Conservation (phyloP, 2,888 invertebrate genomes). For the Troides helena region DNA sequence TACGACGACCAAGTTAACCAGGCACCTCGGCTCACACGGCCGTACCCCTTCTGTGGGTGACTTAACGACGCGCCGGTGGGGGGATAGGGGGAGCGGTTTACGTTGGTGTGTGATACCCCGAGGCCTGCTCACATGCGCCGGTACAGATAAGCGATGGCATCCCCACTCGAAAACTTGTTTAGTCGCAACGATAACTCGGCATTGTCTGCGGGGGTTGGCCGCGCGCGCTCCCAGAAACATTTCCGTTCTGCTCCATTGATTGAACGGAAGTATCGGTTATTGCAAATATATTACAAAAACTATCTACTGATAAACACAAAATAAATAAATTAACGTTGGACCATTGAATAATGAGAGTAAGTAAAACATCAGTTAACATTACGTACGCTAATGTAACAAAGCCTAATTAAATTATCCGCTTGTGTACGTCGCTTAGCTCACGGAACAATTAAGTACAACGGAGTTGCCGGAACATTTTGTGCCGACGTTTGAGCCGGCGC, state of each 20-base stretch:
- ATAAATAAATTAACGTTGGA: background rate
- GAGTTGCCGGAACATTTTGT: conserved; percentile 17
- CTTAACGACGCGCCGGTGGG: conserved; percentile 58
- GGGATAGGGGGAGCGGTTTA: conserved; percentile 55
- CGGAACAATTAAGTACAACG: conserved; percentile 38
- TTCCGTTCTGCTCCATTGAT: conserved; percentile 18
- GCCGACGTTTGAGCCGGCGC: conserved; percentile 18
- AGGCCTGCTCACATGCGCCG: conserved; percentile 74
- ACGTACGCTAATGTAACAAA: conserved; percentile 5
- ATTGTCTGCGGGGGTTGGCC: conserved; percentile 66
- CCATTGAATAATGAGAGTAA: background rate
- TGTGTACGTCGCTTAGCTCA: conserved; percentile 28
- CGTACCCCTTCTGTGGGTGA: conserved; percentile 62
- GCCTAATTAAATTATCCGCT: conserved; percentile 3
- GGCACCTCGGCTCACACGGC: conserved; percentile 61
- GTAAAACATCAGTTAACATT: background rate
- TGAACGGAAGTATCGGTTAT: background rate
- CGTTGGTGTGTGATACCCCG: conserved; percentile 67
- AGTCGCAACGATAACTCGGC: conserved; percentile 69
- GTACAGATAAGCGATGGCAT: conserved; percentile 74
- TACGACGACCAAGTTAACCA: conserved; percentile 51
- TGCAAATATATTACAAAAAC: background rate
- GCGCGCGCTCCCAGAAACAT: conserved; percentile 32
- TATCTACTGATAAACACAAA: background rate
- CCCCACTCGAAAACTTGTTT: conserved; percentile 77